These are phyloP conservation scores for Dallia pectoralis DNA, from an alignment of 2,797 vertebrate species.

Conservation along the genomic window DNA sequence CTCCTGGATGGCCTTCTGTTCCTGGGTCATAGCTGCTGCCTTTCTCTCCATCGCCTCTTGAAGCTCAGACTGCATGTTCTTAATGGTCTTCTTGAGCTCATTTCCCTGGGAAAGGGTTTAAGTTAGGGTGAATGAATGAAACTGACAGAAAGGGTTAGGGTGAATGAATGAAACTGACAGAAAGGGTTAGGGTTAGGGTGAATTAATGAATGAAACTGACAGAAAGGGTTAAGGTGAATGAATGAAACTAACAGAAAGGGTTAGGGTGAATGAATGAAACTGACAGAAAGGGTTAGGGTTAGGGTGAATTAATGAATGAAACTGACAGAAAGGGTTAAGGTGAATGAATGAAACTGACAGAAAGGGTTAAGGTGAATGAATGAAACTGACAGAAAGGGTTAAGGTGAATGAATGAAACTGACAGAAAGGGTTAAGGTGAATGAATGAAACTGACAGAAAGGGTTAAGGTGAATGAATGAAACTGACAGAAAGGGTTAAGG, in stretches of 20 bases:
- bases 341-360: neutral
- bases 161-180: neutral
- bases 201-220: neutral
- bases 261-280: neutral
- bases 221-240: neutral
- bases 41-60: slow-evolving; percentile 91
- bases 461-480: neutral
- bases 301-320: neutral
- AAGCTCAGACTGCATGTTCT: slow-evolving; percentile 83
- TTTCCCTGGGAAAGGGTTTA: slow-evolving; percentile 73
- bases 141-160: neutral
- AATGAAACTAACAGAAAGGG: neutral
- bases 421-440: neutral
- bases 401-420: neutral
- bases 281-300: neutral
- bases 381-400: neutral
- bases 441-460: neutral
- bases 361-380: neutral
- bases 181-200: neutral
- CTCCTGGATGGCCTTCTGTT: slow-evolving; percentile 90
- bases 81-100: slow-evolving; percentile 86
- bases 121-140: neutral
- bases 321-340: neutral
- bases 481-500: neutral
- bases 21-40: slow-evolving; percentile 78